Evolutionary conservation across 2,113 vertebrate genomes (phyloP).

Genomic region (Romanogobio albipinnatus): DNA sequence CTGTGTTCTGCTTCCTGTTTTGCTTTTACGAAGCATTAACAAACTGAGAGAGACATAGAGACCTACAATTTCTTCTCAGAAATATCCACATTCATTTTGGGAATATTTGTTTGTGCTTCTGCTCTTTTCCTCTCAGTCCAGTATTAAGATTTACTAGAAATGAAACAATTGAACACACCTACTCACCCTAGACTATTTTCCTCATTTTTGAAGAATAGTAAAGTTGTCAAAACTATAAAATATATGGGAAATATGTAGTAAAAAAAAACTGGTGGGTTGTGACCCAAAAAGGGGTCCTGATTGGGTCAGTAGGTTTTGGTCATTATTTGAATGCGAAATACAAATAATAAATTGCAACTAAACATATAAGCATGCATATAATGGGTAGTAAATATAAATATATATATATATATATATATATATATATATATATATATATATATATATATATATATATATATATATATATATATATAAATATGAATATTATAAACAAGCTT

Average conservation of each 20-base stretch:
- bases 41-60: neutral
- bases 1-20: conserved; percentile 34
- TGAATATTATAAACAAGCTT: neutral
- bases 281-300: neutral
- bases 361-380: neutral
- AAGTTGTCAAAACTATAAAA: neutral
- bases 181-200: neutral
- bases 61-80: neutral
- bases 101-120: neutral
- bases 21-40: conserved; percentile 42
- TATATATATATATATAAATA: neutral
- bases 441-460: no score
- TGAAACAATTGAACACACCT: neutral
- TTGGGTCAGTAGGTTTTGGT: neutral
- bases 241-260: neutral
- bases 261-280: neutral
- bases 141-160: neutral
- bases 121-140: neutral
- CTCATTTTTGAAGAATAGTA: neutral
- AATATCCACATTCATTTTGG: neutral
- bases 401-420: neutral
- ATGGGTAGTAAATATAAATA: neutral
- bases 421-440: no score
- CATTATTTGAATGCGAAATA: neutral
- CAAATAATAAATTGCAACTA: neutral